Evolutionary conservation across 2,113 vertebrate genomes (phyloP), one percentile per base, ranked within the genome.

Genomic region (Aegithalos caudatus): DNA sequence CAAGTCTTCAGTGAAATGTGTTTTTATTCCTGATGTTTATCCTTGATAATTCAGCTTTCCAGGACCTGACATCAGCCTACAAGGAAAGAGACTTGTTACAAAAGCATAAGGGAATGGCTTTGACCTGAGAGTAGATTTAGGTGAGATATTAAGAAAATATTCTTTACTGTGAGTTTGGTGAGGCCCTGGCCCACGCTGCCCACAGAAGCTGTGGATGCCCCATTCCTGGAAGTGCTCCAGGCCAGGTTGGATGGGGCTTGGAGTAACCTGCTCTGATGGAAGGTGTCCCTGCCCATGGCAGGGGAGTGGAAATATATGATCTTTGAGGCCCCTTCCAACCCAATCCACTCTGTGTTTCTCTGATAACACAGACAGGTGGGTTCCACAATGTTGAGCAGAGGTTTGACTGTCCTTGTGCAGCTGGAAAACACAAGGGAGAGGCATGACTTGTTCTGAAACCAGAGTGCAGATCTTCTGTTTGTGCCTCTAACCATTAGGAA

Each of bases 151-250:
- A 67, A 24, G 20, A 22, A 66, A 69, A 48, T 3, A 35, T 15
- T 47, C 17, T 47, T 47, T 6, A 3, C 29, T 35, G 24, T 27
- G n/a, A 40, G 21, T 28, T 7, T 69, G 54, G 2, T 76, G 54
- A 76, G 18, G 13, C 10, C 15, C 15, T 54, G 47, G 7, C 27
- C 8, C 40, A 35, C 1, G 1, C 0, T 61, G 21, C 25, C 54
- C 62, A 69, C 8, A 54, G 54, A 1, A 69, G 10, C 31, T 56
- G 35, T 90, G 47, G 25, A 0, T 47, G 40, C 29, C 20, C 16
- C 38, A 66, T 45, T 24, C 9, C 61, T 69, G 47, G 31, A 5
- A 62, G 2, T 20, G 25, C 8, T 42, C 40, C 10, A 38, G 40
- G 31, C 29, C 25, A 56, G 8, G 27, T 0, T 76, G 35, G 42